Evolutionary conservation across 2,888 invertebrate species (phyloP).

Genomic region (Brachylomia viminalis): DNA sequence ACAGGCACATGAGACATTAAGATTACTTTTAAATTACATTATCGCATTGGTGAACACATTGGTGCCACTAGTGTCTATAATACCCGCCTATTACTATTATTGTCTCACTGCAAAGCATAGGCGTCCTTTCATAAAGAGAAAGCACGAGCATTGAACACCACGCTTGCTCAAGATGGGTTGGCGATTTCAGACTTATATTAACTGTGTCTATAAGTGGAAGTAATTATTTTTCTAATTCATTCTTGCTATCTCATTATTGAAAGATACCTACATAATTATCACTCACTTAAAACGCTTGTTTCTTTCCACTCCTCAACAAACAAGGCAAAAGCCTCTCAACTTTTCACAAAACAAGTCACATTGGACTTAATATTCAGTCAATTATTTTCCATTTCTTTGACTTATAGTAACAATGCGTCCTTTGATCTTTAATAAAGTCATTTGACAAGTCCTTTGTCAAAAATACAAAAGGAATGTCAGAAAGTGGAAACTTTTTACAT

Average conservation of each 20-base stretch:
- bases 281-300: conserved; percentile 11
- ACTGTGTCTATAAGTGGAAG: background rate
- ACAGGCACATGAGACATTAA: background rate
- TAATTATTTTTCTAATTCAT: background rate
- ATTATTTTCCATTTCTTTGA: conserved; percentile 49
- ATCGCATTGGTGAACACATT: background rate
- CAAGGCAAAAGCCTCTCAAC: background rate
- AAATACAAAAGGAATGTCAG: conserved; percentile 29
- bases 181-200: background rate
- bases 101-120: background rate
- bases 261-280: background rate
- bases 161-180: background rate
- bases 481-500: conserved; percentile 25
- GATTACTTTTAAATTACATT: background rate
- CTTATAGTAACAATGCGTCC: conserved; percentile 17
- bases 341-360: conserved; percentile 11
- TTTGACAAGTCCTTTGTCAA: conserved; percentile 10
- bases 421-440: conserved; percentile 35
- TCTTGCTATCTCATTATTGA: conserved; percentile 1
- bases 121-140: background rate
- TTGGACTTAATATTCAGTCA: conserved; percentile 36
- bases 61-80: background rate
- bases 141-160: background rate
- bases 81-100: background rate
- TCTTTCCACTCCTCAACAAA: conserved; percentile 23